These are phyloP conservation scores for Mirounga angustirostris DNA, from an alignment of 2,113 vertebrate species.

Conservation along the genomic window DNA sequence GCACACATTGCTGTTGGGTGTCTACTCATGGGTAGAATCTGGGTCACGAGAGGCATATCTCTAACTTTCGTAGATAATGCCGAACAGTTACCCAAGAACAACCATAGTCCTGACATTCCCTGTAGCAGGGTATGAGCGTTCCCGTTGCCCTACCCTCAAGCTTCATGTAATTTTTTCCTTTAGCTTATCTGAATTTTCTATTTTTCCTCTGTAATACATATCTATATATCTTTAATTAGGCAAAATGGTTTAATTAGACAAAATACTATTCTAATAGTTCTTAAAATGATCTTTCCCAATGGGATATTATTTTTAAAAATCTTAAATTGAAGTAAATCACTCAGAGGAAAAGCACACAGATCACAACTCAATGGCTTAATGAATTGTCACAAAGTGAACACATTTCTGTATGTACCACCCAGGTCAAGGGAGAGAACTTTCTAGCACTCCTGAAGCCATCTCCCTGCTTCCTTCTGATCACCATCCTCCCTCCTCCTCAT, in stretches of 20 bases:
- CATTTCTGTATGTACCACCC: not conserved
- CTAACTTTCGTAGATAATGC: not conserved
- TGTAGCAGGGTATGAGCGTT: not conserved
- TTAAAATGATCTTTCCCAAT: not conserved
- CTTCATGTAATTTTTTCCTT: not conserved
- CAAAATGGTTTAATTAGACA: conserved; percentile 59
- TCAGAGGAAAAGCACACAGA: not conserved
- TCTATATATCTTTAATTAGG: conserved; percentile 6
- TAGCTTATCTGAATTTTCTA: conserved; percentile 8
- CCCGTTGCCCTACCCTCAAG: not conserved
- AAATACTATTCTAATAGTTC: conserved; percentile 41
- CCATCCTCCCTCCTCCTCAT: not conserved
- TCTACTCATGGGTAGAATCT: not conserved
- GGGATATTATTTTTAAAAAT: conserved; percentile 46
- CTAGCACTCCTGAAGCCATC: not conserved
- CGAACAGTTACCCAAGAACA: not conserved
- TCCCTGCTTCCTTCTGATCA: not conserved
- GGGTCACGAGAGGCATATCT: not conserved
- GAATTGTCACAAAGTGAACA: not conserved
- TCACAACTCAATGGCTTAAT: not conserved
- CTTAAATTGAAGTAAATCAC: conserved; percentile 30
- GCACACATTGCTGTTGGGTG: not conserved
- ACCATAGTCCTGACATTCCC: not conserved
- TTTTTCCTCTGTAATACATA: conserved; percentile 10
- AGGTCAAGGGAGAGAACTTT: not conserved